These are phyloP conservation scores for Spicauda simplicius DNA, from an alignment of 2,888 invertebrate species.

Conservation along the genomic window DNA sequence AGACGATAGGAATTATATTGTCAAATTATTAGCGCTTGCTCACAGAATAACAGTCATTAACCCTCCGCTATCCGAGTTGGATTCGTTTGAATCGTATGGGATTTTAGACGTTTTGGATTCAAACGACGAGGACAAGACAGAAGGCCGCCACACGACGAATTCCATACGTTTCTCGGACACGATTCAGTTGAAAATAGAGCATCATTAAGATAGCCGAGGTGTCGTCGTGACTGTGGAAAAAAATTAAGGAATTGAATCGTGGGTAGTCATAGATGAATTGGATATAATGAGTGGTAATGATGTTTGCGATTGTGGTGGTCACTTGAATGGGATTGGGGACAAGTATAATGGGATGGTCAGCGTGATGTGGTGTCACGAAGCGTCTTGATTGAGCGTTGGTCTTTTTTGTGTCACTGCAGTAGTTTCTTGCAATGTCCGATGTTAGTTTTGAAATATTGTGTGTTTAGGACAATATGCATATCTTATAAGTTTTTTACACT, in stretches of 20 bases:
- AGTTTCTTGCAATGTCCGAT: neutral
- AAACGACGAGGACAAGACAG: conserved; percentile 49
- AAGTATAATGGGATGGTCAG: conserved; percentile 28
- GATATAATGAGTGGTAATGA: conserved; percentile 52
- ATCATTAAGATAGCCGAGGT: conserved; percentile 59
- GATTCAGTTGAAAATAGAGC: conserved; percentile 60
- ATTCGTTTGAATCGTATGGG: conserved; percentile 37
- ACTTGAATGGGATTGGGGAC: conserved; percentile 34
- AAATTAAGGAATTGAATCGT: conserved; percentile 52
- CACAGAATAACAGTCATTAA: conserved; percentile 41
- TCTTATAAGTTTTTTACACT: too few species aligned
- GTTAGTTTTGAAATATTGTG: neutral
- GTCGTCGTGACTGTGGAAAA: conserved; percentile 65
- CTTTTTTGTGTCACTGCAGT: neutral
- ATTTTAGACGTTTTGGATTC: conserved; percentile 45
- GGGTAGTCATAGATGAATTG: conserved; percentile 52
- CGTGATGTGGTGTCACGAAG: conserved; percentile 37
- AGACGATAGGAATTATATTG: conserved; percentile 50
- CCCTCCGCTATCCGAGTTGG: conserved; percentile 40
- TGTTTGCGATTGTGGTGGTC: conserved; percentile 49
- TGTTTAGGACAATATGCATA: too few species aligned
- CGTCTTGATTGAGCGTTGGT: conserved; percentile 26
- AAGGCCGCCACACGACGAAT: conserved; percentile 59
- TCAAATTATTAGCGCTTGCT: conserved; percentile 44
- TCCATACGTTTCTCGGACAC: conserved; percentile 54